Evolutionary conservation across 2,888 invertebrate species (phyloP), one percentile per base, ranked within the genome.

Genomic region (Daptonema setosum): DNA sequence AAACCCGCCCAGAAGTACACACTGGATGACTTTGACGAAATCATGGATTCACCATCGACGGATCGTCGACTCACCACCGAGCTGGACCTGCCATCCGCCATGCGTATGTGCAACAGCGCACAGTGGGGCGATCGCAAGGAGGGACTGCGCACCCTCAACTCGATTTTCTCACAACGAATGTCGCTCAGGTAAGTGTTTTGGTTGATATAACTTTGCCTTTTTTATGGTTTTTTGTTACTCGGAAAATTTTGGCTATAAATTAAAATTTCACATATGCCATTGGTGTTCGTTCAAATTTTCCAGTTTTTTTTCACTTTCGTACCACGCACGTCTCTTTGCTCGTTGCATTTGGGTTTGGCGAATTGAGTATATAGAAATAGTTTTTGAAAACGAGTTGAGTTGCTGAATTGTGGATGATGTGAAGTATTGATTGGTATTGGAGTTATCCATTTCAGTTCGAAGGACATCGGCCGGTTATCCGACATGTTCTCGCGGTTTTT

Each of bases 41-140:
- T 3, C 11, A 22, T 45, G n/a, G 45, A 45, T 22, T 45, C 45
- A n/a, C 45, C 45, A n/a, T 3, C n/a, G 11, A n/a, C 3, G 45
- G 45, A 17, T 17, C 45, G 45, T 5, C 35, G 35, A 8, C 8
- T 8, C 35, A 35, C 8, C 35, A 17, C 11, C 11, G 17, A 85
- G 1, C 83, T 79, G 43, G 80, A 56, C 3, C 50, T 62, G 56
- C 29, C 47, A 41, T 57, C 51, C 22, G 63, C 62, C 2, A 28
- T 61, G 3, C 60, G 59, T 11, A 47, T 83, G 64, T 85, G 90
- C 72, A 83, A 84, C 56, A 85, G 84, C 68, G 83, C 85, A 28
- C 85, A 86, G 68, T 90, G 91, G 88, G 83, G 85, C 43, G 93
- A 95, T 70, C 75, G 93, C 57, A 90, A 91, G 71, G 93, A 95